A percentile compares a stretch with the other conserved stretches of the same genome.
Conservation (phyloP, 2,797 vertebrate species). For the Tapera naevia region DNA sequence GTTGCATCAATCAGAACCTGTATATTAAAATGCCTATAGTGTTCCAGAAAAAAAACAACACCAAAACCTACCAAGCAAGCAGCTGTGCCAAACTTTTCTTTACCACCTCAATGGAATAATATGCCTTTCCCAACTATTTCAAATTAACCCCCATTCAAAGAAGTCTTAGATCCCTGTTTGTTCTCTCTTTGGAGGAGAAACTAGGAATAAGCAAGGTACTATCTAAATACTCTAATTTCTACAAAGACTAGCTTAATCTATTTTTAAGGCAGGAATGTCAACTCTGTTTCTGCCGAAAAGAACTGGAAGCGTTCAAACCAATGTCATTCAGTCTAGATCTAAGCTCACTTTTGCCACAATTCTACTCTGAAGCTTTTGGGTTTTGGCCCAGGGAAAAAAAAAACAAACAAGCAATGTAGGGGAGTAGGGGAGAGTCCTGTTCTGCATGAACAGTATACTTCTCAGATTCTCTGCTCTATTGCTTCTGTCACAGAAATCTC, state of each 20-base stretch:
- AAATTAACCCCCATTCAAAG: background rate
- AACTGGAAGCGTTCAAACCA: background rate
- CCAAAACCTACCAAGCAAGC: background rate
- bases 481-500: background rate
- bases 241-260: background rate
- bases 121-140: background rate
- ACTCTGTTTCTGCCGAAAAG: background rate
- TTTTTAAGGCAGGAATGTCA: background rate
- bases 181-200: background rate
- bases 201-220: background rate
- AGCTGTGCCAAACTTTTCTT: background rate
- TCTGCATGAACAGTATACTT: background rate
- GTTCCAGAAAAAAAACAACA: background rate
- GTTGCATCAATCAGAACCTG: background rate
- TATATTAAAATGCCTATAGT: background rate
- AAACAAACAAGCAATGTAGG: background rate
- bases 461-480: background rate
- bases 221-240: background rate
- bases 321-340: background rate
- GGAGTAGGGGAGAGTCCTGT: background rate
- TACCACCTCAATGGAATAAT: background rate
- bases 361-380: background rate
- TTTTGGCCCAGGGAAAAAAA: background rate
- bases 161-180: background rate
- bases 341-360: background rate